Base-by-base conservation (phyloP, 2,797 vertebrate species). In the Protosalanx chinensis region DNA sequence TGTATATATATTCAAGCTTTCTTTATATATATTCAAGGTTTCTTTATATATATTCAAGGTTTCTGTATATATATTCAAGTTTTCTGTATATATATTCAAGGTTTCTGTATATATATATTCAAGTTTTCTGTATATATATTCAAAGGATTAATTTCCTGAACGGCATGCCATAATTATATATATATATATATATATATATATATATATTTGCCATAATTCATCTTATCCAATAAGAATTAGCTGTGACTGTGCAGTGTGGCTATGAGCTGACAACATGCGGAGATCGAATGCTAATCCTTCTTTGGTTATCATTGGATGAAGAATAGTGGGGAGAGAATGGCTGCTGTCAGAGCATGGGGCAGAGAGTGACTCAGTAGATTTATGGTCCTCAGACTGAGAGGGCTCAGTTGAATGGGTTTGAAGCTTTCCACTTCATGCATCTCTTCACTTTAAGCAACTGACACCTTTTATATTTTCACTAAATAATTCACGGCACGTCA, bases 311-410 rank as follows among this genome's bases (percentile, higher is more conserved):
- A 67, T 59, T 72, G 72, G 27, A 15, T 62, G 18, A 37, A 67
- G 13, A 64, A 35, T 56, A 8, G 51, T 16, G 51, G 51, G 18
- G 5, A 57, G 41, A 30, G 56, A 30, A 33, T 27, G 59, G 35
- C 73, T 56, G 20, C 30, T 70, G 58, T 69, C 70, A 74, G 41
- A 66, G 3, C 8, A 35, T 8, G 53, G 37, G 32, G 41, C 18
- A 62, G 10, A 57, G 61, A 56, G 64, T 35, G 63, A 64, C 64
- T 71, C 13, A 32, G 33, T 53, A 57, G 53, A 60, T 81, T 73
- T 84, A 73, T 81, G 46, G 64, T 35, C 13, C 64, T 70, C 33
- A 72, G 63, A 53, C 49, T 65, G 57, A 20, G 29, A 67, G 16
- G 41, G 57, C 62, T 61, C 37, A 57, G 56, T 13, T 67, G 37